phyloP scores from a whole-genome alignment of 2,797 vertebrate genomes.

The Xenentodon cancila region DNA sequence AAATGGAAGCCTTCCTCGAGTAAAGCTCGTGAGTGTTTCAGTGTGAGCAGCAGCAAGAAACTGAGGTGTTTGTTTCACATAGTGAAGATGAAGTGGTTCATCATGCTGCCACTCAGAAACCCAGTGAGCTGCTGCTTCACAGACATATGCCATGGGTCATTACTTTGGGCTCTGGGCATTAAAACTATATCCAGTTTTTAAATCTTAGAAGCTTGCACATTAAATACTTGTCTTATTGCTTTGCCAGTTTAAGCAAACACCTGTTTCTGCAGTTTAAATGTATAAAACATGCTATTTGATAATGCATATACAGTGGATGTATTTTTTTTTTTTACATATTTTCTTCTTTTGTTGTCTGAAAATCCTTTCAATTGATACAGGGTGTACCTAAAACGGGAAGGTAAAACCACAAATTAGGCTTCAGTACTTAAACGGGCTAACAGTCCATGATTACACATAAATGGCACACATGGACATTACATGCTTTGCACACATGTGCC shows the following conservation, averaged over 20 bases:
- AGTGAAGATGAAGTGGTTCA: conserved; percentile 55
- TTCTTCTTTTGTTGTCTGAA: conserved; percentile 6
- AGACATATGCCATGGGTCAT: conserved; percentile 25
- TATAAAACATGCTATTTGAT: conserved; percentile 13
- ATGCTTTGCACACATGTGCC: conserved; percentile 64
- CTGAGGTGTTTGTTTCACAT: conserved; percentile 56
- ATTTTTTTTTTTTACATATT: background rate
- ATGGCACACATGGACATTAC: conserved; percentile 39
- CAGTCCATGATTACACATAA: conserved; percentile 25
- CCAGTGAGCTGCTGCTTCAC: conserved; percentile 17
- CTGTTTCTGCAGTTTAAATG: conserved; percentile 33
- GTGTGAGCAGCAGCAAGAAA: conserved; percentile 22
- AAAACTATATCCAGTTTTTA: conserved; percentile 25
- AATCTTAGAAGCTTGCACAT: conserved; percentile 7
- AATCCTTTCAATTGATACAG: background rate
- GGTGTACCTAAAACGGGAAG: conserved; percentile 7
- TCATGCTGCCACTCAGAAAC: conserved; percentile 59
- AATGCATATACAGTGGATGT: background rate
- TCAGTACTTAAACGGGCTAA: conserved; percentile 21
- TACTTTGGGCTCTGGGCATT: conserved; percentile 6
- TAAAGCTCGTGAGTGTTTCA: conserved; percentile 27
- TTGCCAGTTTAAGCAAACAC: conserved; percentile 26
- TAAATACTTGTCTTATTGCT: conserved; percentile 8
- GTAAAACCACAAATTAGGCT: conserved; percentile 19
- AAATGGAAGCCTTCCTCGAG: conserved; percentile 30